These are phyloP conservation scores for Rhinoderma darwinii DNA, from an alignment of 2,113 vertebrate genomes.

Conservation along the genomic window DNA sequence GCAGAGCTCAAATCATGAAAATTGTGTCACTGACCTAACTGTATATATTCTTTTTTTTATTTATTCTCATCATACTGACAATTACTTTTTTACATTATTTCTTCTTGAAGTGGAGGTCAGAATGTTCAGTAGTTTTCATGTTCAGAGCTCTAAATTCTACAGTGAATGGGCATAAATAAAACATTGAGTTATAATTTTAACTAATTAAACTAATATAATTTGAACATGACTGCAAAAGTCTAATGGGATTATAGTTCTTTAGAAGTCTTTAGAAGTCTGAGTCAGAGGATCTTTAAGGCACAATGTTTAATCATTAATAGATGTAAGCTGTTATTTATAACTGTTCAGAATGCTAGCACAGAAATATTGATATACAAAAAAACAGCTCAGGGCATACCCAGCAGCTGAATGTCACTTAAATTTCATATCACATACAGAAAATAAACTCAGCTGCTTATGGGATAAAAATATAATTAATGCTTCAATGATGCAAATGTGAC, in stretches of 20 bases:
- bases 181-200: conserved; percentile 35
- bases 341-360: conserved; percentile 11
- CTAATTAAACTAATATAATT: conserved; percentile 45
- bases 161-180: conserved; percentile 27
- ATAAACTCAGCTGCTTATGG: conserved; percentile 11
- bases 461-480: conserved; percentile 19
- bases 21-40: no score
- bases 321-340: conserved; percentile 24
- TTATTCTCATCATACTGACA: neutral
- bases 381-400: conserved; percentile 27
- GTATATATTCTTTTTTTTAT: no score
- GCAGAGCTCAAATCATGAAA: no score
- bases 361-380: conserved; percentile 23
- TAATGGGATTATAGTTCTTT: conserved; percentile 24
- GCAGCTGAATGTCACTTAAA: conserved; percentile 42
- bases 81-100: neutral
- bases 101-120: neutral
- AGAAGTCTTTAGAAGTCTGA: conserved; percentile 33
- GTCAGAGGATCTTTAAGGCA: conserved; percentile 42
- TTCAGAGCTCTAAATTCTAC: neutral
- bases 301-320: conserved; percentile 49
- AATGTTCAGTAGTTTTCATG: neutral
- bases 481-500: neutral
- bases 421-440: conserved; percentile 33
- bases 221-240: conserved; percentile 20